These are phyloP conservation scores for Mastomys coucha DNA, from an alignment of 2,113 vertebrate genomes.

Conservation along the genomic window DNA sequence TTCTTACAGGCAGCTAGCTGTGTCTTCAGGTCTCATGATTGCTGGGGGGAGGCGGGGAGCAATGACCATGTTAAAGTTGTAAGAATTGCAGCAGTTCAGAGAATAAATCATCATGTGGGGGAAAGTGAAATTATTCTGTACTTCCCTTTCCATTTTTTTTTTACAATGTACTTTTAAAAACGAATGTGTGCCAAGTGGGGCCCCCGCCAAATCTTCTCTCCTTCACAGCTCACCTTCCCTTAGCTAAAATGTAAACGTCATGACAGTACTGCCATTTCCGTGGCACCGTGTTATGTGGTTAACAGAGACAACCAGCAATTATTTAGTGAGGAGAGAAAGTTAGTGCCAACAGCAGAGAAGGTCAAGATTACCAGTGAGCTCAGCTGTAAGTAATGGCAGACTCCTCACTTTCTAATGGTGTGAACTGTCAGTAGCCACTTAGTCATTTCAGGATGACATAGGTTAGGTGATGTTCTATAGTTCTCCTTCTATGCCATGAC, in stretches of 20 bases:
- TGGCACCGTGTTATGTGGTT: not conserved
- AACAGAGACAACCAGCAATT: slow-evolving; percentile 54
- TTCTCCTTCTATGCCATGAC: not conserved
- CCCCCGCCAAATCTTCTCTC: slow-evolving; percentile 43
- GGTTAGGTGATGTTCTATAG: not conserved
- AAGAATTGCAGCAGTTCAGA: slow-evolving; percentile 56
- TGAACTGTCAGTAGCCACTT: not conserved
- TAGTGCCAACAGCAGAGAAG: not conserved
- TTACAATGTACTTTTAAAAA: slow-evolving; percentile 63
- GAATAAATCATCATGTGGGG: slow-evolving; percentile 23
- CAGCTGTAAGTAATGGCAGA: not conserved
- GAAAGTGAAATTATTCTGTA: slow-evolving; percentile 62
- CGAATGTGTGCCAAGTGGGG: slow-evolving; percentile 59
- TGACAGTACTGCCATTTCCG: not conserved
- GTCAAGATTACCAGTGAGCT: not conserved
- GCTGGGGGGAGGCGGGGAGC: not conserved
- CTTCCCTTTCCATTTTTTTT: slow-evolving; percentile 65
- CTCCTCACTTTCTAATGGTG: slow-evolving; percentile 4
- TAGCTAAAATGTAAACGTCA: slow-evolving; percentile 37
- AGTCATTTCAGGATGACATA: not conserved
- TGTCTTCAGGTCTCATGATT: not conserved
- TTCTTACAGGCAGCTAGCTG: not conserved
- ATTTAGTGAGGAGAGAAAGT: not conserved
- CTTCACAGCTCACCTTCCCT: slow-evolving; percentile 58
- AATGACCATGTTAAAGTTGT: slow-evolving; percentile 52